phyloP scores from a whole-genome alignment of 64 coral and sea anemone genomes.

The Catalaphyllia jardinei region DNA sequence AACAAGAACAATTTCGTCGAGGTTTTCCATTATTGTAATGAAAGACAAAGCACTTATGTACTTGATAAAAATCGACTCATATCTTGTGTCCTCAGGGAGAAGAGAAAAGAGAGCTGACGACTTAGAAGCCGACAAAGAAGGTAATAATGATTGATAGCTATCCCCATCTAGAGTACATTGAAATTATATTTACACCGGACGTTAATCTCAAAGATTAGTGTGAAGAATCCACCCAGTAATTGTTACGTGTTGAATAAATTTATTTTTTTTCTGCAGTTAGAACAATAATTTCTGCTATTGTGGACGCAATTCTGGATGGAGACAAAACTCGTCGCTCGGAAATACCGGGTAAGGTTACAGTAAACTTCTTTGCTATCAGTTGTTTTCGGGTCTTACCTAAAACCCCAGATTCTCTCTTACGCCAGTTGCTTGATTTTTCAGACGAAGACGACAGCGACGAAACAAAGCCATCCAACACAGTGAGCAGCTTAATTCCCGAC shows the following conservation, averaged over 20 bases:
- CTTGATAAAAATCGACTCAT: background rate
- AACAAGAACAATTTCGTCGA: no score
- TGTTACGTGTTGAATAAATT: background rate
- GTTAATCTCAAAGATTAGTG: no score
- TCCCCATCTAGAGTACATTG: background rate
- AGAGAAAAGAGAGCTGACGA: slow-evolving; percentile 70
- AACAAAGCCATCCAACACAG: background rate
- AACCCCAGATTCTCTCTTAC: no score
- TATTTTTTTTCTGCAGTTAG: slow-evolving; percentile 51
- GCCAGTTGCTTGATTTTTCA: background rate
- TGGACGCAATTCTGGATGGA: slow-evolving; percentile 89
- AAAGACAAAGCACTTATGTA: background rate
- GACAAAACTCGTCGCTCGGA: slow-evolving; percentile 87
- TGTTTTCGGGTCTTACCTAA: no score
- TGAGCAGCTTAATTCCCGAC: slow-evolving; percentile 4
- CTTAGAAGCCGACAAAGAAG: slow-evolving; percentile 91
- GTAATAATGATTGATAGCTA: background rate
- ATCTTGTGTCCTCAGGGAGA: slow-evolving; percentile 40
- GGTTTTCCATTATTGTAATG: no score
- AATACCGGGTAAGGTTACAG: slow-evolving; percentile 68
- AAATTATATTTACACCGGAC: no score
- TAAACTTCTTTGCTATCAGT: no score
- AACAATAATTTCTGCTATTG: slow-evolving; percentile 96
- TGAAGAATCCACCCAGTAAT: no score
- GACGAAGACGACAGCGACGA: slow-evolving; percentile 28